phyloP scores from a whole-genome alignment of 2,888 invertebrate species.

The Agriotes lineatus region DNA sequence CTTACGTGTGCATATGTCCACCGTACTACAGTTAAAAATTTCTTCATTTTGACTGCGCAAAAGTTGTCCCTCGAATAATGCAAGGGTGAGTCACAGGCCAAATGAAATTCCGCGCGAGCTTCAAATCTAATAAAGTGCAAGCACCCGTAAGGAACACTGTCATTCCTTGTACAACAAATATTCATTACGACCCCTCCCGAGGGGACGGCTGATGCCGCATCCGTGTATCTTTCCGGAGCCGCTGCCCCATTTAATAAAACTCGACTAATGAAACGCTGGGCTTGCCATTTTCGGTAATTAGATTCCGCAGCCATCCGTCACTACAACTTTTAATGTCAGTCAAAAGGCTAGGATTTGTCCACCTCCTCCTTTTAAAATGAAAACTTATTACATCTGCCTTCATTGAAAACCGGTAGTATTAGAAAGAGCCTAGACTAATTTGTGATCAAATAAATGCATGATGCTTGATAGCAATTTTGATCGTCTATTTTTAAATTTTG shows the following conservation, averaged over 20 bases:
- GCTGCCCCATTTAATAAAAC: constrained; percentile 63
- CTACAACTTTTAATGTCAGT: constrained; percentile 8
- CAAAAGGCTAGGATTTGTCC: no score
- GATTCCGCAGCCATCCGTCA: constrained; percentile 60
- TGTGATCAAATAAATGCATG: no score
- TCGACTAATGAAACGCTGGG: constrained; percentile 61
- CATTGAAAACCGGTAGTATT: no score
- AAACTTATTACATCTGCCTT: no score
- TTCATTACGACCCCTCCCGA: constrained; percentile 60
- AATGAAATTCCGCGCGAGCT: constrained; percentile 54
- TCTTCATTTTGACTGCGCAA: no score
- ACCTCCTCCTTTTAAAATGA: no score
- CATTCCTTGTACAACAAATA: constrained; percentile 62
- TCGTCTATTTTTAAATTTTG: no score
- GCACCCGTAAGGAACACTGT: constrained; percentile 62
- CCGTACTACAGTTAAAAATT: no score
- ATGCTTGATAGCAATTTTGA: no score
- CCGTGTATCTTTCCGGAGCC: constrained; percentile 47
- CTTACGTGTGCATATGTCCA: no score
- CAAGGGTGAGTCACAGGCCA: constrained; percentile 18
- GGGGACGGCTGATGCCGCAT: constrained; percentile 42
- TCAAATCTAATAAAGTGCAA: constrained; percentile 61
- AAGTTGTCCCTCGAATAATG: no score
- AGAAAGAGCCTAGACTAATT: no score
- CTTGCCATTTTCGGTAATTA: constrained; percentile 57